Conservation (phyloP, 2,888 invertebrate genomes). For the Pachymerium ferrugineum region DNA sequence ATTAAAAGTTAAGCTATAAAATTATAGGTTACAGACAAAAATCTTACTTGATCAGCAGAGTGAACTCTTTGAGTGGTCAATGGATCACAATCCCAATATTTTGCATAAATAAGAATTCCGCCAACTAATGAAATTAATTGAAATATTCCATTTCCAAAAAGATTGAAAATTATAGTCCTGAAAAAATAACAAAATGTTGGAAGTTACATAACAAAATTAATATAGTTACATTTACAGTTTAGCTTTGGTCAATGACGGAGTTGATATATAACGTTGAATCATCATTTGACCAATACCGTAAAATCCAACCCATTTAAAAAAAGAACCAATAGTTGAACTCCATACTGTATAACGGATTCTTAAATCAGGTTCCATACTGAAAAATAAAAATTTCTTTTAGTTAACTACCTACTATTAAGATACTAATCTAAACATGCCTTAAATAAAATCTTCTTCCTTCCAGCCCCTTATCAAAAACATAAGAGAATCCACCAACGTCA, state of each 20-base stretch:
- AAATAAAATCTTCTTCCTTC: conserved; percentile 42
- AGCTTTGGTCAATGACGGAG: conserved; percentile 49
- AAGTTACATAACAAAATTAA: background rate
- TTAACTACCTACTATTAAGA: background rate
- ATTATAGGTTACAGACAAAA: background rate
- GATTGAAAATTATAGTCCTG: background rate
- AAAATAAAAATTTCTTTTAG: background rate
- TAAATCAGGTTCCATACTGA: conserved; percentile 48
- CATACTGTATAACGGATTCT: conserved; percentile 51
- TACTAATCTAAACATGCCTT: background rate
- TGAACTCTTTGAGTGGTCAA: conserved; percentile 28
- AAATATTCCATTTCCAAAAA: background rate
- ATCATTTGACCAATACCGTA: conserved; percentile 53
- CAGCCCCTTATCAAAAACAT: conserved; percentile 39
- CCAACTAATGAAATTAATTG: background rate
- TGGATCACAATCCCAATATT: conserved; percentile 45
- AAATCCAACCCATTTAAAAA: conserved; percentile 47
- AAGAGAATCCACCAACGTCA: conserved; percentile 41
- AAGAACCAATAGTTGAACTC: conserved; percentile 49
- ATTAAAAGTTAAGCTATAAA: background rate
- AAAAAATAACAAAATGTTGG: background rate
- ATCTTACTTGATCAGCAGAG: conserved; percentile 20
- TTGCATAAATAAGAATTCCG: conserved; percentile 44
- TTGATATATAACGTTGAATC: conserved; percentile 52
- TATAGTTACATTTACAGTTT: conserved; percentile 41